phyloP scores from a whole-genome alignment of 2,888 invertebrate genomes.

The Frankliniella fusca region DNA sequence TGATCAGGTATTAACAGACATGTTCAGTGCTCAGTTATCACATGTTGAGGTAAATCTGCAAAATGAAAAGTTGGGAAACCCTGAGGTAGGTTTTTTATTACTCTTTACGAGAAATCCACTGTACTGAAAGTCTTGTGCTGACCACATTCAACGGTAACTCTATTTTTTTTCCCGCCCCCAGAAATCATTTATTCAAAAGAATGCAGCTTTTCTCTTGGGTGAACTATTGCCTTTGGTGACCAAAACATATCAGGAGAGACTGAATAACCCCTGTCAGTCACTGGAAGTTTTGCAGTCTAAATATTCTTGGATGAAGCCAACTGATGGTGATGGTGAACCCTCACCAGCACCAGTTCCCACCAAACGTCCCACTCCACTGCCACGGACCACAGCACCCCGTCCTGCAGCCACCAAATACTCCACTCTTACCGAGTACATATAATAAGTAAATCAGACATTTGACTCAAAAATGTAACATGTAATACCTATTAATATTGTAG shows the following conservation, averaged over 20 bases:
- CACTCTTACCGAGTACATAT: neutral
- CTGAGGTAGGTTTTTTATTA: constrained; percentile 52
- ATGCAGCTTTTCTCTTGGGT: constrained; percentile 66
- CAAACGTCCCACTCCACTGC: neutral
- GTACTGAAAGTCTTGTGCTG: neutral
- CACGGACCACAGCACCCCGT: neutral
- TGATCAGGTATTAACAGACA: constrained; percentile 66
- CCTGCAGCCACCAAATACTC: constrained; percentile 2
- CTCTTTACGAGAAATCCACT: neutral
- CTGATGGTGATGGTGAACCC: neutral
- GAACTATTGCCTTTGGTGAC: constrained; percentile 51
- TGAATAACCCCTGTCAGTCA: neutral
- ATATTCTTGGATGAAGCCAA: neutral
- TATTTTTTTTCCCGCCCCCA: constrained; percentile 40
- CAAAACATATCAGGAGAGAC: neutral
- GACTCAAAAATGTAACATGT: neutral
- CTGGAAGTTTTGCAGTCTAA: neutral
- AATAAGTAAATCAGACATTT: neutral
- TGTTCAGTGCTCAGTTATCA: constrained; percentile 69
- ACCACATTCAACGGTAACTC: neutral
- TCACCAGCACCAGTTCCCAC: neutral
- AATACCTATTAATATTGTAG: neutral
- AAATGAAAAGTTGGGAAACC: constrained; percentile 51
- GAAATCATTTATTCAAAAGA: constrained; percentile 57
- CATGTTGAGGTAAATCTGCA: constrained; percentile 57